Base-by-base conservation (phyloP, 2,888 invertebrate species). In the Harpalus rufipes region DNA sequence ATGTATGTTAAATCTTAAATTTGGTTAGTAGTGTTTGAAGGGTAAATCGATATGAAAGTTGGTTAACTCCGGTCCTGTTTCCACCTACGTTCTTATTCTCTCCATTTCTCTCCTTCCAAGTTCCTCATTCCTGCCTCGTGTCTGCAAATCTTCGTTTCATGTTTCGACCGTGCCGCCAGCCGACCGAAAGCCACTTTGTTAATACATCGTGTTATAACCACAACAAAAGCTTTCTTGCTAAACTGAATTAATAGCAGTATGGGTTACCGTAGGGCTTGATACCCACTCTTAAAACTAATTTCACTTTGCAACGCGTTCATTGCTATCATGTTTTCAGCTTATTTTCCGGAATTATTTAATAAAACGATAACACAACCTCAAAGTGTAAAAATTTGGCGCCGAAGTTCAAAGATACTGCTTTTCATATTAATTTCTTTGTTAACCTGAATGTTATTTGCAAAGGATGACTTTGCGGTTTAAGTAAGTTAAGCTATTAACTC, bases 71-170 rank as follows among this genome's bases (percentile, higher is more conserved):
- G 25, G 63, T 25, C 68, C 68, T 68, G 39, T 25, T n/a, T n/a
- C 32, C 32, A 39, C 68, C 68, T 68, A 39, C 39, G 68, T 39
- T 39, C 39, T 68, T 39, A 39, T 39, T 39, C 68, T 68, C 68
- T 39, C 32, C 39, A 39, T 68, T 68, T 68, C 68, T 68, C 68
- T 68, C 32, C 68, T 68, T 63, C 63, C 18, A 39, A 39, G 68
- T 68, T 68, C 32, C 68, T 68, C n/a, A 68, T 68, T 32, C 39
- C 68, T 39, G 63, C 39, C 32, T 68, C 68, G 68, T 68, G 18
- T 10, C 68, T 68, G 68, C 68, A 68, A 68, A 39, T 68, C 68
- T 68, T 68, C 68, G 68, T 68, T 68, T 68, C 68, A 68, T 68
- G 68, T 68, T 68, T 68, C 68, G 32, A n/a, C 32, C 32, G 32